Evolutionary conservation across 2,888 invertebrate genomes (phyloP).

Genomic region (Drosophila austrosaltans): DNA sequence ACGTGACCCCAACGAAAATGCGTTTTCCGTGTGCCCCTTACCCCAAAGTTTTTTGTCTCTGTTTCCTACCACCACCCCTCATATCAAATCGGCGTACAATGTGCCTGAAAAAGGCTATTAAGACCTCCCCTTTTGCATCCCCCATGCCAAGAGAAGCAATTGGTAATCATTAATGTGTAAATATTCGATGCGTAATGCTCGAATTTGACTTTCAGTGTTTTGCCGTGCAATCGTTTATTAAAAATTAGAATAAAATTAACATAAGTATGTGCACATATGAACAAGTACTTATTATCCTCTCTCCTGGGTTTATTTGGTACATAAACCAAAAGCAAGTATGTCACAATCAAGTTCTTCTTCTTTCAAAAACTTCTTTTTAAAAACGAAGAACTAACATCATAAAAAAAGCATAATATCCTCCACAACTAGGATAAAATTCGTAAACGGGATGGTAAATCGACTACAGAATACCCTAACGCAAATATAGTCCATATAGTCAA

Average conservation of each 20-base stretch:
- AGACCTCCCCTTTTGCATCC: slow-evolving; percentile 50
- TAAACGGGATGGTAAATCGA: background rate
- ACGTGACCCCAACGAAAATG: slow-evolving; percentile 77
- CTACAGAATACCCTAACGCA: background rate
- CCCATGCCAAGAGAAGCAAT: slow-evolving; percentile 7
- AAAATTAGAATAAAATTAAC: background rate
- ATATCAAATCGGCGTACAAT: slow-evolving; percentile 16
- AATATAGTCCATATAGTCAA: background rate
- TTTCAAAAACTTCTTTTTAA: background rate
- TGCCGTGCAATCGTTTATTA: background rate
- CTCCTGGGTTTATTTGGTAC: background rate
- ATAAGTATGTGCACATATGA: too few relatives aligned
- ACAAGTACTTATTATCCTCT: too few relatives aligned
- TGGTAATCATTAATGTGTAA: background rate
- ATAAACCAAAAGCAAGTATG: background rate
- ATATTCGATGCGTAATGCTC: background rate
- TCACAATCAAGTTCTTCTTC: background rate
- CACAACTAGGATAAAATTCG: background rate
- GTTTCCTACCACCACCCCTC: background rate
- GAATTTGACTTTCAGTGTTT: background rate
- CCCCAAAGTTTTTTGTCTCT: background rate
- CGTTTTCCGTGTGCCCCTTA: slow-evolving; percentile 57
- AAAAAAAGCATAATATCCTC: background rate
- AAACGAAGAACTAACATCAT: slow-evolving; percentile 1
- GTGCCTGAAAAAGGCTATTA: slow-evolving; percentile 63